phyloP scores from a whole-genome alignment of 1,140 invertebrate genomes.

The Drosophila bipectinata region DNA sequence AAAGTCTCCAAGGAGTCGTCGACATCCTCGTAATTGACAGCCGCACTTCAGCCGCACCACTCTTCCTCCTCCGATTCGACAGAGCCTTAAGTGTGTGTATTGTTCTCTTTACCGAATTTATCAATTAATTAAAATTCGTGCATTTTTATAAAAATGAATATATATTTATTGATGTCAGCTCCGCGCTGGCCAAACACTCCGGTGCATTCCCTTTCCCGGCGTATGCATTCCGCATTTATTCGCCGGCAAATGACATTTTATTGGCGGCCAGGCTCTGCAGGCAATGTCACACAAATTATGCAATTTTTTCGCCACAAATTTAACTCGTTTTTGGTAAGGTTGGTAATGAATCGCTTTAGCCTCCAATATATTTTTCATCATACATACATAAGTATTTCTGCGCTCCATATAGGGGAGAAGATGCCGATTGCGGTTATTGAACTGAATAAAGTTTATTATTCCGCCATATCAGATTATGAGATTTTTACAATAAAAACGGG shows the following conservation, averaged over 20 bases:
- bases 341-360: slow-evolving; percentile 73
- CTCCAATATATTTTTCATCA: slow-evolving; percentile 9
- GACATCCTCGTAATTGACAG: slow-evolving; percentile 76
- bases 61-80: neutral
- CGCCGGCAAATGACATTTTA: slow-evolving; percentile 74
- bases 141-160: slow-evolving; percentile 77
- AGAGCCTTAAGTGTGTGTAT: slow-evolving; percentile 35
- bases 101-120: slow-evolving; percentile 77
- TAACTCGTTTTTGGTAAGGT: slow-evolving; percentile 73
- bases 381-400: slow-evolving; percentile 3
- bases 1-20: slow-evolving; percentile 44
- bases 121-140: slow-evolving; percentile 83
- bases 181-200: slow-evolving; percentile 14
- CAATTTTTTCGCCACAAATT: slow-evolving; percentile 81
- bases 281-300: slow-evolving; percentile 79
- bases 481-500: too few species aligned
- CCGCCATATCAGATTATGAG: too few species aligned
- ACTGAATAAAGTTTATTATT: slow-evolving; percentile 25
- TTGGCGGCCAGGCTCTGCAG: slow-evolving; percentile 52
- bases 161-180: slow-evolving; percentile 58
- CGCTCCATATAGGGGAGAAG: slow-evolving; percentile 46
- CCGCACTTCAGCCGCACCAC: slow-evolving; percentile 52
- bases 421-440: slow-evolving; percentile 65
- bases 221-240: slow-evolving; percentile 52
- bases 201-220: slow-evolving; percentile 15